phyloP scores from a whole-genome alignment of 2,888 invertebrate species.

The Drosophila pseudotakahashii region DNA sequence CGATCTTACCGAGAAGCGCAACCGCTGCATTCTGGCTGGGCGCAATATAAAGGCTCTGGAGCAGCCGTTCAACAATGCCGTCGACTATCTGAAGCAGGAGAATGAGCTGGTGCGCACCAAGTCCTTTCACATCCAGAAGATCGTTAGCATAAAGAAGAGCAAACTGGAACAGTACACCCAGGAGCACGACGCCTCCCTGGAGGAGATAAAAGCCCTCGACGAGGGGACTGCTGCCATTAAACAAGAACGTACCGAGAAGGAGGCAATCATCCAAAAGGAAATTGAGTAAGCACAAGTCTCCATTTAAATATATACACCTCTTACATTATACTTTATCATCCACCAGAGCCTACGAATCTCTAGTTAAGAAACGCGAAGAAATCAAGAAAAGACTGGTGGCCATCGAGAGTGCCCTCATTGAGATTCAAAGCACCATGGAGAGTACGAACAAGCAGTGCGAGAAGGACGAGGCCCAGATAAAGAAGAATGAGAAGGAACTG shows the following conservation, averaged over 20 bases:
- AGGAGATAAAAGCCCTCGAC: slow-evolving; percentile 85
- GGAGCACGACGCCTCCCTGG: slow-evolving; percentile 87
- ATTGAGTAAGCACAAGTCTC: slow-evolving; percentile 72
- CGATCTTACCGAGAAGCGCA: slow-evolving; percentile 91
- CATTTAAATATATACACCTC: neutral
- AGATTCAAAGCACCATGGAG: slow-evolving; percentile 88
- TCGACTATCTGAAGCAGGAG: slow-evolving; percentile 91
- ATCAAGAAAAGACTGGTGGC: slow-evolving; percentile 87
- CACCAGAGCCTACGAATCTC: slow-evolving; percentile 86
- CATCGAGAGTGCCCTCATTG: slow-evolving; percentile 88
- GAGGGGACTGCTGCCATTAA: slow-evolving; percentile 67
- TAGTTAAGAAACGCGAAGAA: slow-evolving; percentile 87
- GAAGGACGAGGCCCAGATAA: slow-evolving; percentile 88
- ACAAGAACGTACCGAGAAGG: slow-evolving; percentile 85
- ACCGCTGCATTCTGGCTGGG: slow-evolving; percentile 92
- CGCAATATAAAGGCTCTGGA: slow-evolving; percentile 92
- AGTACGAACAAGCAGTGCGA: slow-evolving; percentile 90
- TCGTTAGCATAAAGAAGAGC: slow-evolving; percentile 86
- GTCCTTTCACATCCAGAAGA: slow-evolving; percentile 90
- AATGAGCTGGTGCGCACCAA: slow-evolving; percentile 89
- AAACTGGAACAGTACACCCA: slow-evolving; percentile 87
- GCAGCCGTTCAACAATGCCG: slow-evolving; percentile 91
- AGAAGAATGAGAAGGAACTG: slow-evolving; percentile 88
- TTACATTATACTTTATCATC: neutral
- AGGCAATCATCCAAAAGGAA: slow-evolving; percentile 77